phyloP scores from a whole-genome alignment of 2,113 vertebrate genomes.

The Amblyopsis rosae region DNA sequence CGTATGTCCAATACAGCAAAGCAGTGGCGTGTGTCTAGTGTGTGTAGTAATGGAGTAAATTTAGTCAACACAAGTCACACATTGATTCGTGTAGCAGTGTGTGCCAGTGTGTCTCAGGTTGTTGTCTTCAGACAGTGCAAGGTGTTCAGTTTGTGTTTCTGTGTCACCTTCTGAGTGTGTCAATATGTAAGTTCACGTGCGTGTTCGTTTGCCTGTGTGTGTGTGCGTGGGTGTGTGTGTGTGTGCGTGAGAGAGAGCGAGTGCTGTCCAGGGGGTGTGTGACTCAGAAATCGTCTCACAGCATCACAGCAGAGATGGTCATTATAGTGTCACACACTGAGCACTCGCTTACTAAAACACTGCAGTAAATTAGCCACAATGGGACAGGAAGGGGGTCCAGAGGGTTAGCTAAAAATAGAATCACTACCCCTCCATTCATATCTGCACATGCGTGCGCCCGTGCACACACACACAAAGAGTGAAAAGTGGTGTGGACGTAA shows the following conservation, averaged over 20 bases:
- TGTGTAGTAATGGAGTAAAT: no score
- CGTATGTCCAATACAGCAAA: no score
- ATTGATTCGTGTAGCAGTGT: background rate
- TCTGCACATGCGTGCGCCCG: no score
- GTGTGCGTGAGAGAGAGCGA: background rate
- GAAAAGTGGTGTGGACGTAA: no score
- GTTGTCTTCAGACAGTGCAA: no score
- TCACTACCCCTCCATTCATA: conserved; percentile 18
- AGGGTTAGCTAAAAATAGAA: conserved; percentile 64
- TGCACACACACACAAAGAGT: conserved; percentile 11
- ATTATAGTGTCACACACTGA: conserved; percentile 72
- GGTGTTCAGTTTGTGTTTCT: background rate
- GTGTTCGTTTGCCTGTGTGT: background rate
- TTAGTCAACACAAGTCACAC: no score
- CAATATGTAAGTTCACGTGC: background rate
- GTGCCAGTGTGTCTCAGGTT: conserved; percentile 7
- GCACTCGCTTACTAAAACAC: conserved; percentile 74
- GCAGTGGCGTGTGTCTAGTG: no score
- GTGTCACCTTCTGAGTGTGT: background rate
- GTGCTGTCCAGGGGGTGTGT: background rate
- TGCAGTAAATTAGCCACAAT: conserved; percentile 66
- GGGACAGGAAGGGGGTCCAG: conserved; percentile 11
- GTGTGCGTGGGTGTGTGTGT: background rate
- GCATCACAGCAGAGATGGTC: conserved; percentile 65
- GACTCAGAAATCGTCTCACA: conserved; percentile 58